Percentiles rank a stretch among this genome's conserved stretches.
phyloP scores from a whole-genome alignment of 2,797 vertebrate species.

The Zenarchopterus dispar region DNA sequence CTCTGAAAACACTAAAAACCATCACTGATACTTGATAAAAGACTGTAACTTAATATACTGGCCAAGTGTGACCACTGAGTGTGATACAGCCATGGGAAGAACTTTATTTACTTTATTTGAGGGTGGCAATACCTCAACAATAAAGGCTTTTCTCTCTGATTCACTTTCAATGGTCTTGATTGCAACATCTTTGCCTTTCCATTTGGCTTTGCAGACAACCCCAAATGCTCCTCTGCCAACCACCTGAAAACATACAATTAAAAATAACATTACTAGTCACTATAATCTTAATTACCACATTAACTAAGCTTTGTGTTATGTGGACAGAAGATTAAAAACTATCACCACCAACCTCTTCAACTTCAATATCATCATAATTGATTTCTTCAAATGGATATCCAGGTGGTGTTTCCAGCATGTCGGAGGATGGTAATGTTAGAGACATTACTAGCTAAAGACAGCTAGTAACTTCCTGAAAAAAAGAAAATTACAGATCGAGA shows the following conservation, averaged over 20 bases:
- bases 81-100: no score
- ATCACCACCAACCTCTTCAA: constrained; percentile 89
- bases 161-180: constrained; percentile 99
- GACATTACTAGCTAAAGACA: constrained; percentile 85
- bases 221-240: constrained; percentile 98
- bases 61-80: no score
- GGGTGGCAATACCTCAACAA: constrained; percentile 89
- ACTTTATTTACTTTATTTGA: not conserved
- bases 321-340: not conserved
- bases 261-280: not conserved
- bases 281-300: not conserved
- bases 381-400: constrained; percentile 98
- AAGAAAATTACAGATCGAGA: not conserved
- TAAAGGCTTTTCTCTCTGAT: constrained; percentile 97
- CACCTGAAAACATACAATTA: constrained; percentile 80
- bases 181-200: constrained; percentile 98
- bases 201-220: constrained; percentile 98
- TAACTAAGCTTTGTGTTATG: not conserved
- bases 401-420: constrained; percentile 93
- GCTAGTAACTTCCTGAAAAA: constrained; percentile 66
- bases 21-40: no score
- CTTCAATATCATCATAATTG: constrained; percentile 94
- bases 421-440: constrained; percentile 83
- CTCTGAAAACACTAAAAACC: not conserved
- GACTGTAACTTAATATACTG: no score